A percentile compares a stretch with the other conserved stretches of the same genome.
Evolutionary conservation across 2,797 vertebrate species (phyloP).

Genomic region (Pelodytes ibericus): DNA sequence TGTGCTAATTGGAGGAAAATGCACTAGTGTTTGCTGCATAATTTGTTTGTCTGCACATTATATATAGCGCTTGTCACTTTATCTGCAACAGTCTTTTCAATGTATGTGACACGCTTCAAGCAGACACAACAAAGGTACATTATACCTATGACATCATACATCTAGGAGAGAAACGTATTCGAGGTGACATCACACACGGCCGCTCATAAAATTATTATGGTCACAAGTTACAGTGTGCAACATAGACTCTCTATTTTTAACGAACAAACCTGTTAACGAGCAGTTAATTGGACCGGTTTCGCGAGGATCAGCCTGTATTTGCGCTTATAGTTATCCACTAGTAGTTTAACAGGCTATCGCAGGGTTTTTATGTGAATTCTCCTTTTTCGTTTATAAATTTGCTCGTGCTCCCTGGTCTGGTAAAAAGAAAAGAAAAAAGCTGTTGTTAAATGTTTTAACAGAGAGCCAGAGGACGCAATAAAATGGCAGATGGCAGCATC

Average conservation of each 20-base stretch:
- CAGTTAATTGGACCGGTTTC: constrained; percentile 51
- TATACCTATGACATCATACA: too few relatives aligned
- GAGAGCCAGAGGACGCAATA: constrained; percentile 56
- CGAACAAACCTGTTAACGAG: constrained; percentile 55
- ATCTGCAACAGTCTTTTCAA: too few relatives aligned
- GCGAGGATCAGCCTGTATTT: constrained; percentile 45
- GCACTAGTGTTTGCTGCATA: too few relatives aligned
- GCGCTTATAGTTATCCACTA: constrained; percentile 50
- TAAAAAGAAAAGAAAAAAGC: constrained; percentile 54
- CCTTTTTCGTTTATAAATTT: constrained; percentile 50
- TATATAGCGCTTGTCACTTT: too few relatives aligned
- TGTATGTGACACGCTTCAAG: too few relatives aligned
- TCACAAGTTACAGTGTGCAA: constrained; percentile 38
- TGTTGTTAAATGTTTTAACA: constrained; percentile 54
- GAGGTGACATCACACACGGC: constrained; percentile 41
- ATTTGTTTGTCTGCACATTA: too few relatives aligned
- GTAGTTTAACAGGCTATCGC: constrained; percentile 53
- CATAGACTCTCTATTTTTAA: constrained; percentile 47
- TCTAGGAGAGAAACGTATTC: neutral
- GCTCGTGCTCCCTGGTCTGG: constrained; percentile 41
- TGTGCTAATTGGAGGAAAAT: too few relatives aligned
- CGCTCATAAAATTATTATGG: constrained; percentile 41
- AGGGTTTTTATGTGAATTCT: constrained; percentile 57
- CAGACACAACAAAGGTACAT: too few relatives aligned
- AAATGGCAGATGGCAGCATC: constrained; percentile 52